Conservation (phyloP, 37 sponge, comb jelly and placozoan genomes). For the Aplysina aerophoba region DNA sequence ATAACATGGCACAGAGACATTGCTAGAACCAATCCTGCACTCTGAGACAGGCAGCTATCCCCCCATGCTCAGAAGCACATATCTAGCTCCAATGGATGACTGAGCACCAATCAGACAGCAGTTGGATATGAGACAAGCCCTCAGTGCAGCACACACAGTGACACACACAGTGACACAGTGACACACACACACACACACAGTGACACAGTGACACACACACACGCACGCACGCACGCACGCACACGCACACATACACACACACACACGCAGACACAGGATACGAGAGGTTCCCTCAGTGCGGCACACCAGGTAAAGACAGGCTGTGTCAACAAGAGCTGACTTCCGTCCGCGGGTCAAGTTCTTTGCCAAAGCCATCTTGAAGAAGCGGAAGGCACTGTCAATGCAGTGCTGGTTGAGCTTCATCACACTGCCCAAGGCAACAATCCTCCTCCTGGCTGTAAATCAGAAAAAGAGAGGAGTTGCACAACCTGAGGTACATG, state of each 20-base stretch:
- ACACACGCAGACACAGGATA: constrained; percentile 60
- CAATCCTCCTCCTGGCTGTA: constrained; percentile 81
- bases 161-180: too few species aligned
- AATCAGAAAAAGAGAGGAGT: not conserved
- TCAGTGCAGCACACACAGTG: too few species aligned
- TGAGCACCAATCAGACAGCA: too few species aligned
- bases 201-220: constrained; percentile 27
- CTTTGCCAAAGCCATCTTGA: constrained; percentile 93
- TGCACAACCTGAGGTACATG: not conserved
- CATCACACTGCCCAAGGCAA: constrained; percentile 74
- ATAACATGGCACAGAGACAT: too few species aligned
- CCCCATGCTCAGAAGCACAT: too few species aligned
- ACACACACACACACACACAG: too few species aligned
- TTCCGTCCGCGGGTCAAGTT: constrained; percentile 86
- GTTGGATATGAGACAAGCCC: too few species aligned
- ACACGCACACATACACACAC: constrained; percentile 23
- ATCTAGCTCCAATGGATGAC: too few species aligned
- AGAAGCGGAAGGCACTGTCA: constrained; percentile 96
- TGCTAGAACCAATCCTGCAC: too few species aligned
- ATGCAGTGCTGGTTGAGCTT: constrained; percentile 93
- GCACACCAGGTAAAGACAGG: constrained; percentile 97
- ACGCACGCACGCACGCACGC: constrained; percentile 34
- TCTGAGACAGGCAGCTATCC: too few species aligned
- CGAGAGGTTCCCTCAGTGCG: constrained; percentile 97
- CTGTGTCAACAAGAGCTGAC: constrained; percentile 87